phyloP scores from a whole-genome alignment of 2,797 vertebrate genomes.

The Gallinago stenura region DNA sequence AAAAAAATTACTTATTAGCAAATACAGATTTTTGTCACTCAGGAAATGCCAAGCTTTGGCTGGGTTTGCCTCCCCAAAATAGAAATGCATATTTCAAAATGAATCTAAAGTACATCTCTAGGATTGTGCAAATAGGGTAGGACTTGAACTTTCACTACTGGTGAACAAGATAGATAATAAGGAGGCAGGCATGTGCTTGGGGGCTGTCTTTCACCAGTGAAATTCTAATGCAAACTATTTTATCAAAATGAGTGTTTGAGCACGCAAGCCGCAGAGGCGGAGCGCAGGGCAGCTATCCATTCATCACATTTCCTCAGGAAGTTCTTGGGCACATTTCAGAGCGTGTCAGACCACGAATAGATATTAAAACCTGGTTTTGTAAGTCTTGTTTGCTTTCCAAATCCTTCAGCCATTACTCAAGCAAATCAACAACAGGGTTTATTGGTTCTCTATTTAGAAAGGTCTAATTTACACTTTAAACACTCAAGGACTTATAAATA shows the following conservation, averaged over 20 bases:
- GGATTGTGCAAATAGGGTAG: neutral
- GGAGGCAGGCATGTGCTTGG: rapidly evolving
- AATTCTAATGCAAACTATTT: neutral
- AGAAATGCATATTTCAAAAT: neutral
- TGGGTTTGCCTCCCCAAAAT: neutral
- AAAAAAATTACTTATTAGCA: neutral
- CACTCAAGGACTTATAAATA: neutral
- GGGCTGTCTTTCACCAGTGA: neutral
- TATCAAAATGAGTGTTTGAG: neutral
- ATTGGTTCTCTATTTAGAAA: neutral
- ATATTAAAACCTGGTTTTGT: neutral
- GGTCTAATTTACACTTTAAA: conserved; percentile 9
- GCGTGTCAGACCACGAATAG: neutral
- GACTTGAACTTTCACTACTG: neutral
- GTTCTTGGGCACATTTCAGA: neutral
- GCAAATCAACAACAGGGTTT: neutral
- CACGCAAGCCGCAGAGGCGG: neutral
- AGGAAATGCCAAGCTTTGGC: neutral
- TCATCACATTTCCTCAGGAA: neutral
- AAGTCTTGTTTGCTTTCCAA: neutral
- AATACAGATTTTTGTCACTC: neutral
- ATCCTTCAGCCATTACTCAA: neutral
- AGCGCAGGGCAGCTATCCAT: neutral
- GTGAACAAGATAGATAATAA: neutral
- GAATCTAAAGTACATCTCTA: neutral